A percentile compares a stretch with the other conserved stretches of the same genome.
Conservation (phyloP, 2,888 invertebrate species). For the Malthinus flaveolus region DNA sequence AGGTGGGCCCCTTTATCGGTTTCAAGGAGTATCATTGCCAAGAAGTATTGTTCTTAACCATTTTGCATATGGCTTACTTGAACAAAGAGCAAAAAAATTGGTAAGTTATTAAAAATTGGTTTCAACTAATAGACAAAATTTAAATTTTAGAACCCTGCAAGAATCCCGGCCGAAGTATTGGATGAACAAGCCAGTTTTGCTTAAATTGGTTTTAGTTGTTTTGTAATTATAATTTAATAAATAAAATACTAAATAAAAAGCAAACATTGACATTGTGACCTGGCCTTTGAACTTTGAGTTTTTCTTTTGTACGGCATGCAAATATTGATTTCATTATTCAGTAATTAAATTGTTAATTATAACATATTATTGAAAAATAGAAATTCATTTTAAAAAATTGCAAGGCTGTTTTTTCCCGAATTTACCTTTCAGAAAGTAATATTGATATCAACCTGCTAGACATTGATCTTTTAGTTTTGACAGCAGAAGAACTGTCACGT, state of each 20-base stretch:
- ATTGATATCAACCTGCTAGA: not conserved
- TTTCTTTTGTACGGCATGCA: not conserved
- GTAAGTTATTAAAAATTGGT: slow-evolving; percentile 52
- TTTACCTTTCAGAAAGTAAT: not conserved
- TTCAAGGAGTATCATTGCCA: slow-evolving; percentile 91
- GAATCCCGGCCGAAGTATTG: slow-evolving; percentile 57
- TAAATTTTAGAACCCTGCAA: slow-evolving; percentile 63
- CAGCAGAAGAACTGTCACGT: not conserved
- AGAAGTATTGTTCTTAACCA: slow-evolving; percentile 74
- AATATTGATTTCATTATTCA: not conserved
- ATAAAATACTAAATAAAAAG: not conserved
- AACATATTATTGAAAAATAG: not conserved
- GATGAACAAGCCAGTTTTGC: slow-evolving; percentile 47
- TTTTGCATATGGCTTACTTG: slow-evolving; percentile 75
- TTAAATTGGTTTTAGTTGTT: slow-evolving; percentile 27
- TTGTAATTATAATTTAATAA: slow-evolving; percentile 7
- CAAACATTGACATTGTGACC: no score
- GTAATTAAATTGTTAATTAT: not conserved
- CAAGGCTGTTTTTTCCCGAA: not conserved
- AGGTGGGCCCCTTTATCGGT: slow-evolving; percentile 70
- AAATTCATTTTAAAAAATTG: not conserved
- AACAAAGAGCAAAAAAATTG: slow-evolving; percentile 74
- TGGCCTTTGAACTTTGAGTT: no score
- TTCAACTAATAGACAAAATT: not conserved
- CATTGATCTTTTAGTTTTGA: slow-evolving; percentile 1